Conservation (phyloP, 2,113 vertebrate genomes). For the Meriones unguiculatus region DNA sequence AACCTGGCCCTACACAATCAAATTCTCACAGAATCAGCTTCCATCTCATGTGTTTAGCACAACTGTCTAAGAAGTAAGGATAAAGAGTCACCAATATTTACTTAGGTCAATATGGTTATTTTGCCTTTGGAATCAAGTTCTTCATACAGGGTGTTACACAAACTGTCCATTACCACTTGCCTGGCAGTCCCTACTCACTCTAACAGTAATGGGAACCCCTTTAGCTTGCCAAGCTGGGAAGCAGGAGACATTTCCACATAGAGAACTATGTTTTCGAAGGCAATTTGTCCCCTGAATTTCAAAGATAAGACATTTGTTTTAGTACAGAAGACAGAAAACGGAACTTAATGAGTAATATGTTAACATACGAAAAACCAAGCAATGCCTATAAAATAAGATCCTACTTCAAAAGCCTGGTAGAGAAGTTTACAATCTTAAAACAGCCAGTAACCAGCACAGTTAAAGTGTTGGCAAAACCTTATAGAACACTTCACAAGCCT, state of each 20-base stretch:
- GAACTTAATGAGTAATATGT: conserved; percentile 46
- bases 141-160: background rate
- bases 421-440: conserved; percentile 12
- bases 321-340: conserved; percentile 46
- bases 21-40: background rate
- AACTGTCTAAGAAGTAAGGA: background rate
- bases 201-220: background rate
- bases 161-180: background rate
- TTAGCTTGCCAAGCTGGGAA: background rate
- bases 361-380: conserved; percentile 37
- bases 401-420: background rate
- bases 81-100: background rate
- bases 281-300: background rate
- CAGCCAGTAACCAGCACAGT: background rate
- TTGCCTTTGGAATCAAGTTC: background rate
- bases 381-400: conserved; percentile 30
- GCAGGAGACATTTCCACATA: background rate
- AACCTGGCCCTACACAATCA: background rate
- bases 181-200: background rate
- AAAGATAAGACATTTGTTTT: conserved; percentile 16
- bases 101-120: background rate
- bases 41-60: background rate
- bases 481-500: background rate
- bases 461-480: background rate
- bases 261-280: background rate